Base-by-base conservation (phyloP, 2,113 vertebrate species). In the Cavia porcellus region DNA sequence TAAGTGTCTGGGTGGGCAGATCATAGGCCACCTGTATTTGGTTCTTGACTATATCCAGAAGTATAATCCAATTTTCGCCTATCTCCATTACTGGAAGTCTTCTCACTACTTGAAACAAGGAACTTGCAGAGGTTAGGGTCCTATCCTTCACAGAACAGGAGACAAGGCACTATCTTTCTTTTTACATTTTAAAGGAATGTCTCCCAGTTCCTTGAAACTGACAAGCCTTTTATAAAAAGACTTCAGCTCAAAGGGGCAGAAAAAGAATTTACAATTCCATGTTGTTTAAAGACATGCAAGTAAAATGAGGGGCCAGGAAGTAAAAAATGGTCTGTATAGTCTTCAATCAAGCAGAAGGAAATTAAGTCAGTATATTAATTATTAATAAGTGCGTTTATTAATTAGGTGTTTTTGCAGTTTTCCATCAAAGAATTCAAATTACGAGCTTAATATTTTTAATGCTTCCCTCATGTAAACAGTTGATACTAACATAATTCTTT, bases 391-490 rank as follows among this genome's bases (percentile, higher is more conserved):
- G 32, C 30, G 72, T 9, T n/a, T 68, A 59, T 19, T n/a, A 38
- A 50, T 24, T 82, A 12, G 22, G 17, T 15, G 4, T 38, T 79
- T 85, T 85, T 66, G 45, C n/a, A 92, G 52, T 61, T 82, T 38
- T 80, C 38, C 24, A 83, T 4, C 10, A 50, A 77, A 11, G 5
- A 79, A 68, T 28, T 84, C 52, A 70, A 62, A 74, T 17, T 4
- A 45, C 2, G n/a, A 50, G 25, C 38, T 84, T 28, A 5, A 22
- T 5, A 0, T 14, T 2, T 59, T 35, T 28, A 15, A 11, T 0
- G 4, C 35, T 12, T 80, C 11, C 38, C 14, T 28, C 22, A 3
- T 0, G 11, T 17, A n/a, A 59, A 82, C 2, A n/a, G 7, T 0
- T 8, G 59, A 22, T 2, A 9, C 8, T 28, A 11, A 72, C 52